Evolutionary conservation across 2,113 vertebrate species (phyloP).

Genomic region (Indicator maculatus): DNA sequence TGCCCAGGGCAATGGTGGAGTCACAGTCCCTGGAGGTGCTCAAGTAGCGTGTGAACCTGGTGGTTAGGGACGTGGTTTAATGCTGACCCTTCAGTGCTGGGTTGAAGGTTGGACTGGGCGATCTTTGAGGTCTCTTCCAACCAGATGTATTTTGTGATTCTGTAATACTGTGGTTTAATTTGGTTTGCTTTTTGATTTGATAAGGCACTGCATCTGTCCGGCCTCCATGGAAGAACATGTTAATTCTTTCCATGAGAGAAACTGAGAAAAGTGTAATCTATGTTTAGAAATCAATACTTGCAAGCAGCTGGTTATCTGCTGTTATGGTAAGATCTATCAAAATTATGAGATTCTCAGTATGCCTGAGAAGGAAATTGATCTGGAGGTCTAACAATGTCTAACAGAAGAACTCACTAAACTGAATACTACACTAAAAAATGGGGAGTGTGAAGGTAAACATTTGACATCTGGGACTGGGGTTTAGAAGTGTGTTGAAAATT

Average conservation of each 20-base stretch:
- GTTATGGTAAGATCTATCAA: background rate
- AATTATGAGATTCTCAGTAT: background rate
- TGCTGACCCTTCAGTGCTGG: too few species aligned
- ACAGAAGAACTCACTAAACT: background rate
- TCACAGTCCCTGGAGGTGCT: too few species aligned
- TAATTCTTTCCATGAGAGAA: background rate
- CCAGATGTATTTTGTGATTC: too few species aligned
- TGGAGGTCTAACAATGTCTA: constrained; percentile 8
- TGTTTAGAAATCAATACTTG: background rate
- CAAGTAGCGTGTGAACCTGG: too few species aligned
- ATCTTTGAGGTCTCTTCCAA: too few species aligned
- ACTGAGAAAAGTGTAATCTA: background rate
- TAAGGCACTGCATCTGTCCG: background rate
- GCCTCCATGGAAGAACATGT: background rate
- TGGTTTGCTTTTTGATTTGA: background rate
- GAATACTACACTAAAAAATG: background rate
- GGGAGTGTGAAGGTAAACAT: background rate
- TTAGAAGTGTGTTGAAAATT: background rate
- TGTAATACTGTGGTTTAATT: background rate
- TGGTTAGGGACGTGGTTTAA: too few species aligned
- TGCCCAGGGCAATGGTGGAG: too few species aligned
- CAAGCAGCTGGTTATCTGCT: background rate
- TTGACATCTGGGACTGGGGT: background rate
- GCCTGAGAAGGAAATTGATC: constrained; percentile 15
- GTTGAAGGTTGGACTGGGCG: too few species aligned